These are phyloP conservation scores for Amphilophus citrinellus DNA, from an alignment of 2,113 vertebrate genomes.

Conservation along the genomic window DNA sequence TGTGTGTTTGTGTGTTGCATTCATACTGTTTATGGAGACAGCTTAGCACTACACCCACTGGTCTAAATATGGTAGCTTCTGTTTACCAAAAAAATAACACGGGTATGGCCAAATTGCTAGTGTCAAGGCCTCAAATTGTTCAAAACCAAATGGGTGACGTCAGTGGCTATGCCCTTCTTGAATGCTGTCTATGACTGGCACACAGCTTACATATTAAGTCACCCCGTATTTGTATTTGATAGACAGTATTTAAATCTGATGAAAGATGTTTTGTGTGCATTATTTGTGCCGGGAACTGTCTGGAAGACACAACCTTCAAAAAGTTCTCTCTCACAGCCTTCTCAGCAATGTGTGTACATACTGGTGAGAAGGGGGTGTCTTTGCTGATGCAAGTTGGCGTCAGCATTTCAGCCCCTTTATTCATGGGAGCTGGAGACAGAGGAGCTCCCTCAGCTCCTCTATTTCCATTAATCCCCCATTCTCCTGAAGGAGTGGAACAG, in stretches of 20 bases:
- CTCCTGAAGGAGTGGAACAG: slow-evolving; percentile 67
- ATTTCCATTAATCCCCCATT: slow-evolving; percentile 64
- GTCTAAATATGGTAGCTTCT: not conserved
- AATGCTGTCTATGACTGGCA: not conserved
- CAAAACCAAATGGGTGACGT: not conserved
- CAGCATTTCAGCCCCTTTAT: slow-evolving; percentile 60
- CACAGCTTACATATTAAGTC: too few relatives aligned
- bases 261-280: not conserved
- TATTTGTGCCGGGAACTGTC: not conserved
- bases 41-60: not conserved
- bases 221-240: not conserved
- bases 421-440: slow-evolving; percentile 38
- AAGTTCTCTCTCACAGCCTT: slow-evolving; percentile 27
- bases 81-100: not conserved
- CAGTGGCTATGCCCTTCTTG: not conserved
- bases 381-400: slow-evolving; percentile 64
- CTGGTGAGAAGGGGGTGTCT: slow-evolving; percentile 9
- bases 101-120: not conserved
- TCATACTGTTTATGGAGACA: not conserved
- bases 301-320: not conserved
- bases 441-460: slow-evolving; percentile 56
- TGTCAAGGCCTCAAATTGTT: not conserved
- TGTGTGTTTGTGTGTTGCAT: not conserved
- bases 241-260: not conserved
- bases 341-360: not conserved